Conservation (phyloP, 2,888 invertebrate genomes). For the Nemotelus pantherinus region DNA sequence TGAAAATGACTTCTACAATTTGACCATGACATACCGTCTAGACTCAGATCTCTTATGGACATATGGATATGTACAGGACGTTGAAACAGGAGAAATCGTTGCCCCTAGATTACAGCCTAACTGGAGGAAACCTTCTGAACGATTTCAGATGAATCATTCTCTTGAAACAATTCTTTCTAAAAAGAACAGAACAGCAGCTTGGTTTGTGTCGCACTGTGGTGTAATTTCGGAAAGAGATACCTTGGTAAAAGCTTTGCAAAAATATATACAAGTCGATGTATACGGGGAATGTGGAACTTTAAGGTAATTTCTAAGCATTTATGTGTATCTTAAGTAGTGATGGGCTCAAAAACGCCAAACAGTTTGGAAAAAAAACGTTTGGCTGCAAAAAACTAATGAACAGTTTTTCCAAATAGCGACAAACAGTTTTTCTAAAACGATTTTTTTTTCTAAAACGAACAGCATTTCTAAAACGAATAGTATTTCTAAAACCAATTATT, state of each 20-base stretch:
- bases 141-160: conserved; percentile 51
- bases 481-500: too few species aligned
- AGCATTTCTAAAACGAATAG: too few species aligned
- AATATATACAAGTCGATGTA: conserved; percentile 71
- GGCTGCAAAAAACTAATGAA: not conserved
- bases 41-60: conserved; percentile 67
- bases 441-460: too few species aligned
- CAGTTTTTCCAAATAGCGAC: too few species aligned
- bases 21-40: conserved; percentile 69
- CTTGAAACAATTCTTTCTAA: conserved; percentile 51
- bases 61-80: conserved; percentile 62
- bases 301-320: conserved; percentile 53
- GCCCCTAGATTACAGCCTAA: conserved; percentile 56
- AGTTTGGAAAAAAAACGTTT: not conserved
- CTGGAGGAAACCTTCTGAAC: conserved; percentile 59
- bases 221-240: conserved; percentile 64
- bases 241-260: conserved; percentile 66
- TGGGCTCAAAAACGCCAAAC: too few species aligned
- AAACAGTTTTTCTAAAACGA: too few species aligned
- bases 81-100: conserved; percentile 54
- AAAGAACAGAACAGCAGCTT: conserved; percentile 67
- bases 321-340: not conserved
- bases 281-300: conserved; percentile 70
- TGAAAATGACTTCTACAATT: conserved; percentile 66
- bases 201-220: conserved; percentile 69